Evolutionary conservation across 2,888 invertebrate species (phyloP).

Genomic region (Campoplex capitator): DNA sequence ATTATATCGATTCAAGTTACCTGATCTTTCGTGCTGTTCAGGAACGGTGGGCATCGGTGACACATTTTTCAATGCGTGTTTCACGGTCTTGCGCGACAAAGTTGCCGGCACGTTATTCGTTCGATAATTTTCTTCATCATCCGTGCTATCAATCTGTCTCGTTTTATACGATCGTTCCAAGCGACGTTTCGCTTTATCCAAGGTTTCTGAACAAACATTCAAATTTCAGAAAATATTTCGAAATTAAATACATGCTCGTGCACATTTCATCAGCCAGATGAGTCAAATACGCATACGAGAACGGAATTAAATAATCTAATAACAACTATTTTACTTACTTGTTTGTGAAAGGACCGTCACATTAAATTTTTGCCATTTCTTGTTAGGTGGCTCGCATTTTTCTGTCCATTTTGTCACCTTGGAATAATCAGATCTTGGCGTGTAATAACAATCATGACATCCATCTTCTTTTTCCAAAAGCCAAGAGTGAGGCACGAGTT

Average conservation of each 20-base stretch:
- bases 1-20: background rate
- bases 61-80: constrained; percentile 14
- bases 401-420: background rate
- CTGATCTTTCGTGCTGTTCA: background rate
- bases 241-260: too few species aligned
- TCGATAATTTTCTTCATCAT: background rate
- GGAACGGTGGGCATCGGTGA: background rate
- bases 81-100: background rate
- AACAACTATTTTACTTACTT: background rate
- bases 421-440: background rate
- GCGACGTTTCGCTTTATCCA: constrained; percentile 7
- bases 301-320: constrained; percentile 1
- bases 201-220: background rate
- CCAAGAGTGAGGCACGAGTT: background rate
- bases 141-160: constrained; percentile 22
- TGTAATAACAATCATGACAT: background rate
- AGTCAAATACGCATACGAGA: background rate
- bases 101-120: background rate
- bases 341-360: background rate
- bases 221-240: background rate
- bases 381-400: background rate
- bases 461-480: background rate
- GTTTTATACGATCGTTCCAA: constrained; percentile 19
- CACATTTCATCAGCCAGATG: too few species aligned
- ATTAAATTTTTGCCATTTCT: background rate